Conservation (phyloP, 1,140 invertebrate genomes). For the Globodera ellingtonae region DNA sequence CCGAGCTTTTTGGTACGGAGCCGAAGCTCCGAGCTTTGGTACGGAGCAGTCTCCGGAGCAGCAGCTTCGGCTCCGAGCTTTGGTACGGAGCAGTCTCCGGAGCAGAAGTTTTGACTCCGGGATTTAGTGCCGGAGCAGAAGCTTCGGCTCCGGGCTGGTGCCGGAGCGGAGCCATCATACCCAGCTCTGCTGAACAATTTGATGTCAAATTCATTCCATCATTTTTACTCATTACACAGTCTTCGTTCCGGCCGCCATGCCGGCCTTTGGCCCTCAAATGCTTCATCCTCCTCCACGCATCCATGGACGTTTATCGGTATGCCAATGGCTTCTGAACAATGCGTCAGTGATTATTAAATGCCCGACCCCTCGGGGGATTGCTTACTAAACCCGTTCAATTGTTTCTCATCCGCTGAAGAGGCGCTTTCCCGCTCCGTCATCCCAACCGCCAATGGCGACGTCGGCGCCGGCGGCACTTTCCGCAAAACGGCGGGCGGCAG, state of each 20-base stretch:
- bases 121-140: too few relatives aligned
- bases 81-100: too few relatives aligned
- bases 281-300: slow-evolving; percentile 78
- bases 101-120: too few relatives aligned
- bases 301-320: slow-evolving; percentile 96
- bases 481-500: slow-evolving; percentile 76
- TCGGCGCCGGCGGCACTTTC: slow-evolving; percentile 72
- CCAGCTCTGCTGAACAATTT: too few relatives aligned
- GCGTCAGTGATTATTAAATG: slow-evolving; percentile 22
- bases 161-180: too few relatives aligned
- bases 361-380: too few relatives aligned
- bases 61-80: too few relatives aligned
- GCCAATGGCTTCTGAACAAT: not conserved
- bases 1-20: too few relatives aligned
- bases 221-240: not conserved
- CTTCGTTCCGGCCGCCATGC: slow-evolving; percentile 1
- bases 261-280: not conserved
- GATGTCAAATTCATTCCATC: not conserved
- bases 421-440: not conserved
- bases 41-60: too few relatives aligned
- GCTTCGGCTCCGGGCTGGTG: too few relatives aligned
- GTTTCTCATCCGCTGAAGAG: not conserved
- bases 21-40: too few relatives aligned
- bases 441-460: slow-evolving; percentile 74
- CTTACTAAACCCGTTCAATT: not conserved